These are phyloP conservation scores for Myotis myotis DNA, from an alignment of 2,797 vertebrate species.

Conservation along the genomic window DNA sequence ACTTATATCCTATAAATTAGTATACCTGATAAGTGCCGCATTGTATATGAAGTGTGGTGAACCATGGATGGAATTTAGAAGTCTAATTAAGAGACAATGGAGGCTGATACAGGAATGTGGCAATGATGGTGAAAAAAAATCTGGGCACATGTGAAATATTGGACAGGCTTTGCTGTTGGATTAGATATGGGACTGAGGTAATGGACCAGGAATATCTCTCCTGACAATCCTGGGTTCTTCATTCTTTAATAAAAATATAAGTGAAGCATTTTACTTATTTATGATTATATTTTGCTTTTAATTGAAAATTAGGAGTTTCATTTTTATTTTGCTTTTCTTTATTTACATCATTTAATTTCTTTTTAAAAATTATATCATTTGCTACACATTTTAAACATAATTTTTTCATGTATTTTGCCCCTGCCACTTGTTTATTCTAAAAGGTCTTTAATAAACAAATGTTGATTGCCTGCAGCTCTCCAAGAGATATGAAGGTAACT, in stretches of 20 bases:
- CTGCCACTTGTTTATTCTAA: not conserved
- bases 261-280: not conserved
- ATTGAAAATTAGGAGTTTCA: not conserved
- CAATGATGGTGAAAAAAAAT: not conserved
- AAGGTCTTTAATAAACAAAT: not conserved
- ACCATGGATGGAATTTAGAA: not conserved
- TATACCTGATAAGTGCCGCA: not conserved
- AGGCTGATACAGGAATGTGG: not conserved
- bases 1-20: conserved; percentile 14
- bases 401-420: not conserved
- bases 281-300: not conserved
- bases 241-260: not conserved
- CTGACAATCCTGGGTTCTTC: not conserved
- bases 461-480: not conserved
- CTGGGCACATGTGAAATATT: conserved; percentile 28
- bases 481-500: not conserved
- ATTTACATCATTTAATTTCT: not conserved
- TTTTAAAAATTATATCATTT: not conserved
- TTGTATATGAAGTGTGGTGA: not conserved
- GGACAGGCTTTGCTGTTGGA: conserved; percentile 30
- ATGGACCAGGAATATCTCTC: not conserved
- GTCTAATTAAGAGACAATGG: conserved; percentile 33
- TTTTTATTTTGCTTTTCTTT: not conserved
- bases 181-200: conserved; percentile 24
- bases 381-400: not conserved